These are phyloP conservation scores for Xylocampa areola DNA, from an alignment of 2,888 invertebrate genomes.

Conservation along the genomic window DNA sequence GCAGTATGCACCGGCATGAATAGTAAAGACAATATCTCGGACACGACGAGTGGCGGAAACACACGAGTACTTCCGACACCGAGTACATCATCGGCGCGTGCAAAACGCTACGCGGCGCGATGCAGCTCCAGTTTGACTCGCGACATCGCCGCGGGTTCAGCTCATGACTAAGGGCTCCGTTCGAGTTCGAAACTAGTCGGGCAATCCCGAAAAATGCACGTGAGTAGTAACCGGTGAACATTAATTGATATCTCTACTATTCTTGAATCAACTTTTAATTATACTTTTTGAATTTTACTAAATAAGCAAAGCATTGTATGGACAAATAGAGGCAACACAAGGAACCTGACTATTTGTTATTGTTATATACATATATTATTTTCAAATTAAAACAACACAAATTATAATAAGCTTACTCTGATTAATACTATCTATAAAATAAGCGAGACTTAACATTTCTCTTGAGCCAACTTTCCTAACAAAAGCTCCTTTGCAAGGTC, in stretches of 20 bases:
- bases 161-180: too few relatives aligned
- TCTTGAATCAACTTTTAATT: conserved; percentile 1
- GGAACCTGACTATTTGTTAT: conserved; percentile 23
- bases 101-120: too few relatives aligned
- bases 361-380: not conserved
- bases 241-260: not conserved
- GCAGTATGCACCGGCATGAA: too few relatives aligned
- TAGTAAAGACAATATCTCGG: too few relatives aligned
- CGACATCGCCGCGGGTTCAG: too few relatives aligned
- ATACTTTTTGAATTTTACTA: conserved; percentile 16
- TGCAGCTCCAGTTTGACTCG: too few relatives aligned
- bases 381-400: conserved; percentile 15
- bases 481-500: conserved; percentile 24
- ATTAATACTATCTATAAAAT: conserved; percentile 1
- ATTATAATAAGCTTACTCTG: conserved; percentile 6
- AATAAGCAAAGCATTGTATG: conserved; percentile 39
- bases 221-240: too few relatives aligned
- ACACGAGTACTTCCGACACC: too few relatives aligned
- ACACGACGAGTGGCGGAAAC: too few relatives aligned
- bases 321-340: conserved; percentile 14
- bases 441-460: conserved; percentile 11
- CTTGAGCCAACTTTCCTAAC: conserved; percentile 2
- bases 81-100: too few relatives aligned
- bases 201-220: too few relatives aligned
- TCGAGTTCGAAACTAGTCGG: too few relatives aligned